Base-by-base conservation (phyloP, 2,113 vertebrate genomes). In the Bettongia penicillata region DNA sequence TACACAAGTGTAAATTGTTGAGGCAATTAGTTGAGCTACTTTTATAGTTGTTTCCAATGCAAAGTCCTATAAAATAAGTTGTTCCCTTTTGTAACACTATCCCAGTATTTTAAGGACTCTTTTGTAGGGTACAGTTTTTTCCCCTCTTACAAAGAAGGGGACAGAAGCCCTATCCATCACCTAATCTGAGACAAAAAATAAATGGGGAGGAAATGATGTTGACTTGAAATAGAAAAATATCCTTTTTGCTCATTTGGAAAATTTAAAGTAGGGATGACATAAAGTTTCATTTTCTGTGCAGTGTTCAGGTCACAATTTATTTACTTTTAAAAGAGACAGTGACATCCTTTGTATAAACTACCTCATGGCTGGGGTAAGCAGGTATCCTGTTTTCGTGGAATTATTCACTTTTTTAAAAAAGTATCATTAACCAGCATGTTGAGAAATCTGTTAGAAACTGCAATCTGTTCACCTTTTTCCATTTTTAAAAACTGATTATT, bases 381-480 rank as follows among this genome's bases (percentile, higher is more conserved):
- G 37, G 68, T 84, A 84, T 43, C 68, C 68, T 84, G 37, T 43
- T 43, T 84, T 47, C 49, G 2, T 94, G 90, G 94, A 94, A 28
- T 52, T 52, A 31, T 91, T 91, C 92, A n/a, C 93, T 43, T 51
- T 93, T 48, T 47, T 49, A 43, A 84, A 43, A 23, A 84, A 51
- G 91, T 53, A 91, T 96, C 95, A 97, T 96, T 97, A 95, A 95
- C 95, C 92, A 95, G 90, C 25, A 37, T 48, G 57, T 97, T 97
- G 93, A 94, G 96, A 96, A 98, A 97, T 95, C 48, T 93, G 93
- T 92, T 92, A 57, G 93, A 94, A 77, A 53, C 0, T 51, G n/a
- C n/a, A 84, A 95, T 91, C 19, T 84, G n/a, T 16, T 51, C 0
- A 0, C 51, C 96, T 93, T 84, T 84, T 92, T 94, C 57, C 91